Evolutionary conservation across 2,113 vertebrate species (phyloP), one percentile per base, ranked within the genome.

Genomic region (Channa argus): DNA sequence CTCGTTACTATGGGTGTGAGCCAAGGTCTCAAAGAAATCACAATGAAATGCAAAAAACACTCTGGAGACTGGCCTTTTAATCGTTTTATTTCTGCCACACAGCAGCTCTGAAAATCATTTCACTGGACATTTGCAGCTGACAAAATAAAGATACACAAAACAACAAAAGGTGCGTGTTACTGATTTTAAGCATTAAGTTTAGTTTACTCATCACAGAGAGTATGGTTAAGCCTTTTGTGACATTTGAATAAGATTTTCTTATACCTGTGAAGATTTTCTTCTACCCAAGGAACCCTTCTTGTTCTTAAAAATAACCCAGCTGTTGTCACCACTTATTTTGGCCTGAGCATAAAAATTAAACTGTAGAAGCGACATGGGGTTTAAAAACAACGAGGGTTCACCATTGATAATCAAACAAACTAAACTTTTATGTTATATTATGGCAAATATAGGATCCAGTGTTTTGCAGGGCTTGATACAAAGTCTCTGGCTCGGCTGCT

Each of bases 141-240:
- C 33, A 72, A 65, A 70, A 45, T 50, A 5, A 41, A 63, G 64
- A 53, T 36, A n/a, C 60, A n/a, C 41, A 55, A 66, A 77, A 69
- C 38, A 69, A 34, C 2, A 36, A 15, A 54, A 44, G 38, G 0
- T n/a, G 2, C 24, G 50, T 24, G 36, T 61, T 34, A 46, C 4
- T 49, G n/a, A 38, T 56, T 66, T 64, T 54, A 61, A 24, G 24
- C 11, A 38, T 61, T 3, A 50, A 45, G n/a, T 63, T 69, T n/a
- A 24, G 14, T 46, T 59, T 51, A 83, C 74, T 83, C 71, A 47
- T 76, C 83, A 76, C 34, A 76, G 77, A 80, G 83, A 78, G 80
- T 39, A 43, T 6, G 1, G 34, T 49, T 24, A 52, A 49, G 7
- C 1, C 11, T 1, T 0, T 56, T 15, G 36, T 71, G 50, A 65